Evolutionary conservation across 2,888 invertebrate species (phyloP), one percentile per base, ranked within the genome.

Genomic region (Halocaridina rubra): DNA sequence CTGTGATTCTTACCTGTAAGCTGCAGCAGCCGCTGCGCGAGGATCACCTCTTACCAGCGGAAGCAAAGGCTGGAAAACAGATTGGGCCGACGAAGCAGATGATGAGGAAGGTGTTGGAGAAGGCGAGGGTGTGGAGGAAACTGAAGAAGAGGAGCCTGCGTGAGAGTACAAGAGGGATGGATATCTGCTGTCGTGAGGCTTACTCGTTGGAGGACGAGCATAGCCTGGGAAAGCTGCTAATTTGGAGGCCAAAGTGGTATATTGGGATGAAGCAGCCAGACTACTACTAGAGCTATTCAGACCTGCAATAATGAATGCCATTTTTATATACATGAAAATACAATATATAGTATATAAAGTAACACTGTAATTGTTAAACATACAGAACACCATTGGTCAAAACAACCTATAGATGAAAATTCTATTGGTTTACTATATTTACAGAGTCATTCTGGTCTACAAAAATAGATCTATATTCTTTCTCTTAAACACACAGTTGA

Each of bases 1-100:
- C n/a, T n/a, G n/a, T n/a, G n/a, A n/a, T n/a, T 3, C 67, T 59
- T 8, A 80, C 81, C 81, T 81, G 81, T 81, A 81, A 22, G 81
- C 75, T 2, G 76, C 76, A 19, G 76, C 32, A 5, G 78, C 78
- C 8, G 80, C 80, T 7, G 80, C 72, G 13, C 32, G 33, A 29
- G 77, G 69, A 7, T 69, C 77, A 22, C 77, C 82, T 30, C 82
- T 76, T 61, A 82, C 77, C 19, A 82, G 61, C 27, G 82, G 82
- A n/a, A 82, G 71, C 32, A 77, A 22, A 3, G 82, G 82, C 29
- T 72, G 82, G 61, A 78, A 82, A 5, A 82, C 77, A 10, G 29
- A 33, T 19, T 82, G 82, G 32, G 39, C 67, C 2, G 82, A 39
- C 7, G 77, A 78, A 7, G 82, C 30, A 5, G 80, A 71, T n/a